These are phyloP conservation scores for Drosophila niveifrons DNA, from an alignment of 2,888 invertebrate species.

Conservation along the genomic window DNA sequence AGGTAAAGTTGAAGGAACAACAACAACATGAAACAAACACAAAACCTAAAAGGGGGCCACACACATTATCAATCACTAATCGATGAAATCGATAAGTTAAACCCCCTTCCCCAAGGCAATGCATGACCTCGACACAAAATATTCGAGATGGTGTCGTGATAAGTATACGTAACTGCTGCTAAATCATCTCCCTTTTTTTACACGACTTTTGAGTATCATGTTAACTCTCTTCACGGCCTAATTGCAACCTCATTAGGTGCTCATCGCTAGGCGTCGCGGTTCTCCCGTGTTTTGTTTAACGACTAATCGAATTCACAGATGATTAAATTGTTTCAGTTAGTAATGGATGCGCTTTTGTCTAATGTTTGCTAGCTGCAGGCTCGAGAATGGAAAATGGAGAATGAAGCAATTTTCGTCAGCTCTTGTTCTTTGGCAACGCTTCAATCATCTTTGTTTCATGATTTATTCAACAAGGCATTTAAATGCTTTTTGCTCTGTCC, in stretches of 20 bases:
- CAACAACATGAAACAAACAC: constrained; percentile 11
- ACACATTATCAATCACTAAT: constrained; percentile 73
- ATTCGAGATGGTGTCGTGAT: constrained; percentile 29
- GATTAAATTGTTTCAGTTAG: constrained; percentile 50
- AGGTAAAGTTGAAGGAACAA: constrained; percentile 22
- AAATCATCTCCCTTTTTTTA: neutral
- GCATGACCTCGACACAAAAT: constrained; percentile 12
- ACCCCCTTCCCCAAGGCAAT: constrained; percentile 8
- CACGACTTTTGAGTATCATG: neutral
- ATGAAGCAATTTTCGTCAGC: neutral
- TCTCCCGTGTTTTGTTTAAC: constrained; percentile 42
- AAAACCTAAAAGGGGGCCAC: constrained; percentile 43
- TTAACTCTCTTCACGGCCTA: neutral
- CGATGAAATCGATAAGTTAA: constrained; percentile 75
- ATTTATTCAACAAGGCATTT: constrained; percentile 67
- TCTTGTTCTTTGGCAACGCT: constrained; percentile 18
- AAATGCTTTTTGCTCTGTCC: constrained; percentile 53
- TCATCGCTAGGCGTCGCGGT: constrained; percentile 14
- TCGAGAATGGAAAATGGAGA: neutral
- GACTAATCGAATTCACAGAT: constrained; percentile 60
- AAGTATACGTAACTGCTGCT: constrained; percentile 2
- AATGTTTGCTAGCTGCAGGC: constrained; percentile 28
- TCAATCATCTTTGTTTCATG: constrained; percentile 70
- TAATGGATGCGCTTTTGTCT: constrained; percentile 26
- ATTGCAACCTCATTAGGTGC: constrained; percentile 2